Conservation (phyloP, 1,140 invertebrate species). For the Hypothenemus hampei region DNA sequence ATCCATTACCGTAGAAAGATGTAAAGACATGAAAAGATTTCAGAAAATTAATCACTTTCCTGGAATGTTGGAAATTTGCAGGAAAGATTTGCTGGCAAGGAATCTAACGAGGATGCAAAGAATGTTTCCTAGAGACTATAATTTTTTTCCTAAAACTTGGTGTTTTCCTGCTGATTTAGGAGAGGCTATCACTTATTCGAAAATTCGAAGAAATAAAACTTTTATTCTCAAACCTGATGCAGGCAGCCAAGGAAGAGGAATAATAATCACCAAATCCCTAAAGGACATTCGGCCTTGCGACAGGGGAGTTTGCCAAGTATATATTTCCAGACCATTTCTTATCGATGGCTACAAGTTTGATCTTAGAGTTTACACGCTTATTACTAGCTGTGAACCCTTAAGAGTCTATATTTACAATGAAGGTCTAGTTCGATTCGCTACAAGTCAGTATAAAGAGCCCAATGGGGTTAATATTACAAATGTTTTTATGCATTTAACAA, state of each 20-base stretch:
- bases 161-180: conserved; percentile 80
- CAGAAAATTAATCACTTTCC: conserved; percentile 89
- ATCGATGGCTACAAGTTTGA: conserved; percentile 98
- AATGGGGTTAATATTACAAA: conserved; percentile 72
- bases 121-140: conserved; percentile 82
- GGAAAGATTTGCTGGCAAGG: conserved; percentile 77
- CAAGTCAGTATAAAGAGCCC: conserved; percentile 76
- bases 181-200: conserved; percentile 59
- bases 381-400: conserved; percentile 91
- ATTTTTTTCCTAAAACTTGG: conserved; percentile 91
- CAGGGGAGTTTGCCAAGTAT: conserved; percentile 79
- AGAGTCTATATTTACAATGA: conserved; percentile 94
- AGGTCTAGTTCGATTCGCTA: conserved; percentile 88
- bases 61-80: conserved; percentile 87
- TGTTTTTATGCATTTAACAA: conserved; percentile 95
- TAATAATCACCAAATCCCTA: conserved; percentile 71
- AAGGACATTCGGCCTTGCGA: conserved; percentile 74
- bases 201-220: conserved; percentile 65
- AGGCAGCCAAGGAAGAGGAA: conserved; percentile 81
- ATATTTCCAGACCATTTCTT: conserved; percentile 70
- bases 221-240: conserved; percentile 87
- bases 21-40: conserved; percentile 85
- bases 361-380: conserved; percentile 86
- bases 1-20: conserved; percentile 73
- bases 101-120: conserved; percentile 84